These are phyloP conservation scores for Hetaerina titia DNA, from an alignment of 2,888 invertebrate genomes.

Conservation along the genomic window DNA sequence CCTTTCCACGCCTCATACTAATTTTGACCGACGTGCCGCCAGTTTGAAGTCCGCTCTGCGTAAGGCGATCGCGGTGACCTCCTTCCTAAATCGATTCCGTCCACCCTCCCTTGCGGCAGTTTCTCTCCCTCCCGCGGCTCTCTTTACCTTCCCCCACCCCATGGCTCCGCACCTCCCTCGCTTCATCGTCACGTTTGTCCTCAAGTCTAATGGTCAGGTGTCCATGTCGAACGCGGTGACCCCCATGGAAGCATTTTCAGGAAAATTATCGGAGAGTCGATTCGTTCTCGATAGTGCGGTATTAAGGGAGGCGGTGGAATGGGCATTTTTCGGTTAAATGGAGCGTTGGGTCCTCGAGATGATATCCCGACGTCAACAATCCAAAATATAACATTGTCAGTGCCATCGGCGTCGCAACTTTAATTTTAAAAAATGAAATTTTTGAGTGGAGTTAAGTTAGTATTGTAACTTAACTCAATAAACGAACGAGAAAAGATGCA, in stretches of 20 bases:
- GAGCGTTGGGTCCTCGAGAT: neutral
- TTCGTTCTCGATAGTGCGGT: neutral
- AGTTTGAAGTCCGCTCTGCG: slow-evolving; percentile 27
- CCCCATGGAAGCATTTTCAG: neutral
- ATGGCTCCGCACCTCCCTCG: neutral
- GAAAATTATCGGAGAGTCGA: neutral
- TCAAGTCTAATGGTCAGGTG: neutral
- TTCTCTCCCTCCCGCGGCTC: neutral
- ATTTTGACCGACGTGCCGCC: neutral
- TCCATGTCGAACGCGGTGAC: neutral
- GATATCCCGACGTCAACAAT: neutral
- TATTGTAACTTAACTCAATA: neutral
- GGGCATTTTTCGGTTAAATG: neutral
- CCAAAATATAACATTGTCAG: neutral
- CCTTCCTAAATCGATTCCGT: slow-evolving; percentile 52
- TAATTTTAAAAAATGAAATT: neutral
- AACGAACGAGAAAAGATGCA: too few species aligned
- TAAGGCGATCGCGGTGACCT: slow-evolving; percentile 42
- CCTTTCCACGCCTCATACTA: neutral
- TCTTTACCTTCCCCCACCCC: neutral
- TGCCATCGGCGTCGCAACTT: neutral
- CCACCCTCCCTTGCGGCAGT: neutral
- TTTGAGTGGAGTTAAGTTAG: neutral
- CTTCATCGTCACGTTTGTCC: neutral
- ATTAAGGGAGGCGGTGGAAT: neutral